Evolutionary conservation across 2,888 invertebrate genomes (phyloP), one percentile per base, ranked within the genome.

Genomic region (Encarsia formosa): DNA sequence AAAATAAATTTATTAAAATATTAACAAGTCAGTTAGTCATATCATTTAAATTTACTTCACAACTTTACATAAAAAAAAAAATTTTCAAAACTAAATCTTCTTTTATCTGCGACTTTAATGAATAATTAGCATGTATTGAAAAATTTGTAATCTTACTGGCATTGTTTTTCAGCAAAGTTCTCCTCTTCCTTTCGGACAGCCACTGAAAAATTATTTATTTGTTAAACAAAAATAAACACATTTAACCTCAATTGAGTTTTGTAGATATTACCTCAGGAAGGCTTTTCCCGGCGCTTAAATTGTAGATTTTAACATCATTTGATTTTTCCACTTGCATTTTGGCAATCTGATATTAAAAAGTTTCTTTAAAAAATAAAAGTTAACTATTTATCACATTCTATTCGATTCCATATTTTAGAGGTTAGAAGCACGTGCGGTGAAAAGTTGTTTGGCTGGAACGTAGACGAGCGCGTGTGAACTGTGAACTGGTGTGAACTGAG

Each of bases 291-390:
- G 90, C 89, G 74, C 95, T 97, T 37, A 99, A 81, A 78, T 98
- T 98, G 72, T 97, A 99, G 58, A 98, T 95, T 80, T 98, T 98
- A 32, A 97, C 87, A 76, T 96, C 90, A 77, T 98, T 97, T 50
- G 91, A 87, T 74, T 91, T 90, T 41, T 89, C 88, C 46, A 94
- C 88, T 74, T 94, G 91, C 96, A 96, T 96, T 70, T 70, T 79
- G 49, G 32, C 46, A n/a, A 19, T 37, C 38, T 44, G 40, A 40
- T 37, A 41, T 3, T 8, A n/a, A n/a, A n/a, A n/a, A n/a, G n/a
- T n/a, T n/a, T n/a, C n/a, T n/a, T n/a, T n/a, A n/a, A n/a, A n/a
- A n/a, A n/a, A n/a, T n/a, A n/a, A n/a, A n/a, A n/a, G n/a, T n/a
- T n/a, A n/a, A n/a, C n/a, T n/a, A n/a, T n/a, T n/a, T n/a, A n/a